Evolutionary conservation across 1,140 invertebrate species (phyloP).

Genomic region (Limonius californicus): DNA sequence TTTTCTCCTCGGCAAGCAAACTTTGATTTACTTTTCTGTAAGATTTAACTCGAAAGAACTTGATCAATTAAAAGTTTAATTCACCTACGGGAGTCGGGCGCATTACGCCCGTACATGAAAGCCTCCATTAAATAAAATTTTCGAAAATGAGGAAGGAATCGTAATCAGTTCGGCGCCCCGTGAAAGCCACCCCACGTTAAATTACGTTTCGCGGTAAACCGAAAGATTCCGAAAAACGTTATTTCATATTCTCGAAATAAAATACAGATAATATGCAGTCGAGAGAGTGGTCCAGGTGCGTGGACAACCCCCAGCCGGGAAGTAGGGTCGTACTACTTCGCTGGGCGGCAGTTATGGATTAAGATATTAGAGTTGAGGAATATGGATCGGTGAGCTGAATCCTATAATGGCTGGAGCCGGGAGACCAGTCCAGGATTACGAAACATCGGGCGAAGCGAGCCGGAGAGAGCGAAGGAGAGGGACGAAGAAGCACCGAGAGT

Average conservation of each 20-base stretch:
- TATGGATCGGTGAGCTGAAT: constrained; percentile 11
- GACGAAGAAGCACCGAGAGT: background rate
- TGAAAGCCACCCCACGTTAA: too few relatives aligned
- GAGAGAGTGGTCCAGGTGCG: background rate
- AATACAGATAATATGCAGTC: constrained; percentile 8
- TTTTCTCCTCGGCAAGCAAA: too few relatives aligned
- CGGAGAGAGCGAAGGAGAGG: background rate
- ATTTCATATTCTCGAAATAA: constrained; percentile 8
- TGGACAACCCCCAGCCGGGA: background rate
- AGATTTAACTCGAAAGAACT: too few relatives aligned
- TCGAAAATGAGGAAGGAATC: too few relatives aligned
- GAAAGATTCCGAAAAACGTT: too few relatives aligned
- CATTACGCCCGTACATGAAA: too few relatives aligned
- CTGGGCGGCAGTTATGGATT: constrained; percentile 15
- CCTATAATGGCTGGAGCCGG: constrained; percentile 4
- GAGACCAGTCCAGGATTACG: constrained; percentile 10
- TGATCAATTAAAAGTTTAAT: too few relatives aligned
- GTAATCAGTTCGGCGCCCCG: too few relatives aligned
- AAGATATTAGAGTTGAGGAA: constrained; percentile 16
- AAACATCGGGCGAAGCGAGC: constrained; percentile 1
- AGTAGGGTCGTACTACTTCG: background rate
- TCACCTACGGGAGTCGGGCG: too few relatives aligned
- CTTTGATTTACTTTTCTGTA: too few relatives aligned
- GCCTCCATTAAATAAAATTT: too few relatives aligned
- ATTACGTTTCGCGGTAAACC: too few relatives aligned